phyloP scores from a whole-genome alignment of 2,113 vertebrate genomes.

The Nansenia antarctica region DNA sequence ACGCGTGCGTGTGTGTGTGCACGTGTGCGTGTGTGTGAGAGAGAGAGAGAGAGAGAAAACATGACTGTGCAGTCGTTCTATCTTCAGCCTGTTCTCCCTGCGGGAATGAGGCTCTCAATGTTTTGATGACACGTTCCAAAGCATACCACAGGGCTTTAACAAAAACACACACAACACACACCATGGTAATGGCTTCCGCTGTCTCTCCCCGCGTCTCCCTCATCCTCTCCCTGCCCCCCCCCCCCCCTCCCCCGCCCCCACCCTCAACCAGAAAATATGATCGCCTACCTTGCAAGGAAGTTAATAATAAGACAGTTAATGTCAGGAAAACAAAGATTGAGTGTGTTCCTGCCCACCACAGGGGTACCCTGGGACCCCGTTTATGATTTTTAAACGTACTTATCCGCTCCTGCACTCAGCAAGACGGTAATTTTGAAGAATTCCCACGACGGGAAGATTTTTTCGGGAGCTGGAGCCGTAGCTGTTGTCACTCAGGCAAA shows the following conservation, averaged over 20 bases:
- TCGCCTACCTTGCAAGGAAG: constrained; percentile 58
- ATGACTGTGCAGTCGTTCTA: constrained; percentile 55
- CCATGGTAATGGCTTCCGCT: constrained; percentile 45
- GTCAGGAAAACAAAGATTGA: constrained; percentile 54
- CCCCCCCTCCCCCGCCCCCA: no score
- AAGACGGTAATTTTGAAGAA: constrained; percentile 46
- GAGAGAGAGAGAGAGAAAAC: no score
- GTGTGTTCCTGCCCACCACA: constrained; percentile 30
- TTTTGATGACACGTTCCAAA: constrained; percentile 31
- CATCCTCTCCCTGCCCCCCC: no score
- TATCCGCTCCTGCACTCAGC: constrained; percentile 50
- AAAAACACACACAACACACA: constrained; percentile 51
- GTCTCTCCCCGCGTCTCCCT: constrained; percentile 37
- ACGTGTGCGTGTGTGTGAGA: no score
- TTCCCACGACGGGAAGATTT: constrained; percentile 33
- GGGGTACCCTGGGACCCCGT: constrained; percentile 32
- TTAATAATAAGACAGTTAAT: constrained; percentile 60
- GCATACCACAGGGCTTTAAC: constrained; percentile 49
- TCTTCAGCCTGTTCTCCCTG: constrained; percentile 36
- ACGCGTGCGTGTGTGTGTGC: no score
- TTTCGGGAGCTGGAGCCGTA: constrained; percentile 31
- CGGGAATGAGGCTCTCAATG: constrained; percentile 47
- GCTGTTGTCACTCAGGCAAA: constrained; percentile 25
- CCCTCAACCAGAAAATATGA: constrained; percentile 37
- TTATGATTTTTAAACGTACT: constrained; percentile 53